Conservation (phyloP, 2,113 vertebrate species). For the Psettodes erumei region DNA sequence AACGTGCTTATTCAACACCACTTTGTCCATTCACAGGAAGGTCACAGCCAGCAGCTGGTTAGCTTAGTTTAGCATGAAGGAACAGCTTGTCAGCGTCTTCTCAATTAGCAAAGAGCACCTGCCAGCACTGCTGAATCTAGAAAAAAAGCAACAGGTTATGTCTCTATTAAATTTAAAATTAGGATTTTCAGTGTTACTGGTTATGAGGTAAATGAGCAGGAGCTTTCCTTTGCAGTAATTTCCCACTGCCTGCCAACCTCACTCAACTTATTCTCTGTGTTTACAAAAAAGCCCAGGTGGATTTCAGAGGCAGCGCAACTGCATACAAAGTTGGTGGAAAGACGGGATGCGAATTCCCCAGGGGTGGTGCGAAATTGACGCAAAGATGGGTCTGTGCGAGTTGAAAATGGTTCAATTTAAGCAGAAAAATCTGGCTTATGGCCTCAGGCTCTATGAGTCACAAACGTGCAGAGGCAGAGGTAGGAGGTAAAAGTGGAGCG, state of each 20-base stretch:
- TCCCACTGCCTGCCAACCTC: background rate
- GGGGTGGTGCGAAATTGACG: background rate
- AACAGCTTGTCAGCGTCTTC: background rate
- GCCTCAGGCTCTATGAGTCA: background rate
- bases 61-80: too few species aligned
- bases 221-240: background rate
- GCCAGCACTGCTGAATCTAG: background rate
- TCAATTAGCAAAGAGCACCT: background rate
- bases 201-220: background rate
- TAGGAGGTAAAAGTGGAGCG: too few species aligned
- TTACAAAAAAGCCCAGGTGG: background rate
- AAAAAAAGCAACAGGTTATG: background rate
- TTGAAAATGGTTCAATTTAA: background rate
- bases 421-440: too few species aligned
- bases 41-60: background rate
- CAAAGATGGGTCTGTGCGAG: background rate
- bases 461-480: too few species aligned
- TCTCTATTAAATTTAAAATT: background rate
- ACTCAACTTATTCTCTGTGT: background rate
- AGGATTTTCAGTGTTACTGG: background rate
- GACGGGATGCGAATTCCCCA: background rate
- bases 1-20: background rate
- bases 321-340: background rate
- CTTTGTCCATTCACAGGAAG: background rate
- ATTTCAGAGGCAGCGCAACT: background rate